phyloP scores from a whole-genome alignment of 2,797 vertebrate genomes.

The Coranthus polyacanthus region DNA sequence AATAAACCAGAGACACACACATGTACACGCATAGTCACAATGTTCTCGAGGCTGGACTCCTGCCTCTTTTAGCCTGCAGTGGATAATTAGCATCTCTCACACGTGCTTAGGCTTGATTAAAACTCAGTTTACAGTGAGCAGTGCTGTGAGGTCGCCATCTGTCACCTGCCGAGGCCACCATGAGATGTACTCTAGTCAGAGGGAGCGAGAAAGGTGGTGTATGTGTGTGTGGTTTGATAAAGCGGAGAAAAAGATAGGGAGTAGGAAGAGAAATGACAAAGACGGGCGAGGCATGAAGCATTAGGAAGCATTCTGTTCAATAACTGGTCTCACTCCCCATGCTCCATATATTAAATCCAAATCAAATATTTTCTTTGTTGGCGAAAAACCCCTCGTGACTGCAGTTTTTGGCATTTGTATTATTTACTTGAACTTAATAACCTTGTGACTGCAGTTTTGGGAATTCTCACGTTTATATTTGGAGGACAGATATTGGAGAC shows the following conservation, averaged over 20 bases:
- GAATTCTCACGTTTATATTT: constrained; percentile 58
- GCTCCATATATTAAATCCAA: constrained; percentile 48
- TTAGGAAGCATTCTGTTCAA: constrained; percentile 51
- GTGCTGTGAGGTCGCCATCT: constrained; percentile 92
- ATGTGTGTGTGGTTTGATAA: constrained; percentile 44
- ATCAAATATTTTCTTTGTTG: constrained; percentile 54
- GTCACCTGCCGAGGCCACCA: constrained; percentile 88
- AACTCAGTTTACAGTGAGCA: constrained; percentile 90
- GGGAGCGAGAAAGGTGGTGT: constrained; percentile 41
- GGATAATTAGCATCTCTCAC: constrained; percentile 92
- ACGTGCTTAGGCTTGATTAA: constrained; percentile 95
- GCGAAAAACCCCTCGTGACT: constrained; percentile 47
- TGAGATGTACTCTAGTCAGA: constrained; percentile 83
- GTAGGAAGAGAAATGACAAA: constrained; percentile 42
- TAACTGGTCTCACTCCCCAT: constrained; percentile 45
- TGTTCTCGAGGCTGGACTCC: constrained; percentile 75
- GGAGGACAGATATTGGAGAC: constrained; percentile 47
- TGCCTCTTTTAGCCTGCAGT: constrained; percentile 84
- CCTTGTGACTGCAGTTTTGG: constrained; percentile 55
- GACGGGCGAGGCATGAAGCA: constrained; percentile 45
- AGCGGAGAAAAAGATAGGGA: constrained; percentile 38
- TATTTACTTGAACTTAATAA: constrained; percentile 69
- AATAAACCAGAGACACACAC: constrained; percentile 36
- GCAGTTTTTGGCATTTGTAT: constrained; percentile 61
- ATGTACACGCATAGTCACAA: constrained; percentile 33